These are phyloP conservation scores for Atethmia centrago DNA, from an alignment of 2,888 invertebrate species.

Conservation along the genomic window DNA sequence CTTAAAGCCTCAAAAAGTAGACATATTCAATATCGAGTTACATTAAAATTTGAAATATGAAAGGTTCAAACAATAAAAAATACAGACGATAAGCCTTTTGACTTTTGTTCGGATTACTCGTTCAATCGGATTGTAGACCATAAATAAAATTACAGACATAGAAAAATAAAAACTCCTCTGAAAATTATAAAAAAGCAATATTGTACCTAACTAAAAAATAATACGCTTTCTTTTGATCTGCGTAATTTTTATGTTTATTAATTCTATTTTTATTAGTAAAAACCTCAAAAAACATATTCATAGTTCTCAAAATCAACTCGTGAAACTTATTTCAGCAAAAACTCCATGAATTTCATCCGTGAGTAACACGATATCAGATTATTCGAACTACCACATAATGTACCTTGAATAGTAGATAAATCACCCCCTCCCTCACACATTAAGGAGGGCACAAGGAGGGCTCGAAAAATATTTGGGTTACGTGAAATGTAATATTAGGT, in stretches of 20 bases:
- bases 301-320: background rate
- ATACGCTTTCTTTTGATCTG: background rate
- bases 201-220: too few relatives aligned
- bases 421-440: slow-evolving; percentile 73
- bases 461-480: slow-evolving; percentile 76
- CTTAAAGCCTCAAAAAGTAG: background rate
- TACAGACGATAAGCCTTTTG: slow-evolving; percentile 25
- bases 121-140: slow-evolving; percentile 23
- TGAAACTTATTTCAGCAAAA: slow-evolving; percentile 33
- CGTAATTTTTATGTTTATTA: background rate
- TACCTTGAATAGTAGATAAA: slow-evolving; percentile 80
- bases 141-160: background rate
- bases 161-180: background rate
- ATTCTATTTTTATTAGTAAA: too few relatives aligned
- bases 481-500: slow-evolving; percentile 65
- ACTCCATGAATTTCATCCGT: slow-evolving; percentile 64
- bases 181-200: background rate
- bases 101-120: slow-evolving; percentile 33
- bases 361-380: slow-evolving; percentile 73
- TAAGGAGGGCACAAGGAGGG: slow-evolving; percentile 71
- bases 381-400: slow-evolving; percentile 75
- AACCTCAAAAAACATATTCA: too few relatives aligned
- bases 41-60: background rate
- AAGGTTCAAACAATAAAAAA: slow-evolving; percentile 12
- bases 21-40: too few relatives aligned